phyloP scores from a whole-genome alignment of 2,797 vertebrate species.

The Sebastes vulpes region DNA sequence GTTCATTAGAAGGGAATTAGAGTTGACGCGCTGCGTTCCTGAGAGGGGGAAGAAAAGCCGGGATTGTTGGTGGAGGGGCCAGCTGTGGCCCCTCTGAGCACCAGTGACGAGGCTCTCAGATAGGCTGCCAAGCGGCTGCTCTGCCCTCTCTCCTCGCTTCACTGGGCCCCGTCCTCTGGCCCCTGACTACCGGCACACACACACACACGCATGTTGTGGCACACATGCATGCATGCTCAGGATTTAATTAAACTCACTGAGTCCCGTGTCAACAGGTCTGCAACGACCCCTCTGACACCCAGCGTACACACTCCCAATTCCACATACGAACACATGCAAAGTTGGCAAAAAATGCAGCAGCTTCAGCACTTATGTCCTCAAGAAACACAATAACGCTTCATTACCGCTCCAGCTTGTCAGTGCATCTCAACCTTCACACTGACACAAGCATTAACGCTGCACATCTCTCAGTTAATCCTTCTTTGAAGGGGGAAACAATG shows the following conservation, averaged over 20 bases:
- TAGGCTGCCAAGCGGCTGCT: conserved; percentile 73
- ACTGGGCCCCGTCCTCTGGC: conserved; percentile 30
- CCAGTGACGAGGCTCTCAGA: conserved; percentile 68
- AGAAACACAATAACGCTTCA: conserved; percentile 21
- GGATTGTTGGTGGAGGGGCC: conserved; percentile 74
- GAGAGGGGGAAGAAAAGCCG: conserved; percentile 68
- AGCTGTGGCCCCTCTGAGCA: conserved; percentile 74
- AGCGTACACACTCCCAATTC: conserved; percentile 1
- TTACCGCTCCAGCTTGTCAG: conserved; percentile 29
- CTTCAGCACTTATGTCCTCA: conserved; percentile 1
- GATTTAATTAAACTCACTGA: conserved; percentile 76
- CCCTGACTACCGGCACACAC: conserved; percentile 1
- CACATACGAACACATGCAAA: conserved; percentile 38
- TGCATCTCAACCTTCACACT: conserved; percentile 12
- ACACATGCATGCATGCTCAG: conserved; percentile 21
- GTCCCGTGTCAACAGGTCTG: conserved; percentile 63
- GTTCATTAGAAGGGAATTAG: conserved; percentile 87
- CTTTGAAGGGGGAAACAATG: neutral
- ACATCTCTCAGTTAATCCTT: conserved; percentile 8
- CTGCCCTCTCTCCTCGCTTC: conserved; percentile 53
- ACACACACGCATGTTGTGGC: neutral
- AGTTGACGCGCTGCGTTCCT: conserved; percentile 69
- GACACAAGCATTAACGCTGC: neutral
- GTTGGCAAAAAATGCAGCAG: conserved; percentile 6
- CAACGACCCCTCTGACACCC: conserved; percentile 28